Evolutionary conservation across 2,797 vertebrate genomes (phyloP).

Genomic region (Monodelphis domestica): DNA sequence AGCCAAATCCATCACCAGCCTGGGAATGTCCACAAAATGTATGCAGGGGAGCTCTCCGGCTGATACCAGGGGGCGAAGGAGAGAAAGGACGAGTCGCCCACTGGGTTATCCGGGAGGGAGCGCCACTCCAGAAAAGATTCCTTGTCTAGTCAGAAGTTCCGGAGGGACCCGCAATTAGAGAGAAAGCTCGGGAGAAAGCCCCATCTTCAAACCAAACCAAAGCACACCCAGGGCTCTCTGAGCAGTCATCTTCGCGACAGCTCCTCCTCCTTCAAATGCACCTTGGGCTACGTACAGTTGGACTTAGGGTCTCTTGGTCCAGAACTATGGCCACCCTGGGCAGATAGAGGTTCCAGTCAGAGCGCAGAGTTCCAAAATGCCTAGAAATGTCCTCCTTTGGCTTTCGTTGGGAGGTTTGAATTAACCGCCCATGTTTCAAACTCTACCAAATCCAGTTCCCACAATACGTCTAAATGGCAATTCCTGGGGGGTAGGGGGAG

Average conservation of each 20-base stretch:
- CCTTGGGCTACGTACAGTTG: constrained; percentile 62
- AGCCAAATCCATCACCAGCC: constrained; percentile 16
- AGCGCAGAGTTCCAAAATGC: background rate
- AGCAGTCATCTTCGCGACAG: constrained; percentile 56
- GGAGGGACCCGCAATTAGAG: constrained; percentile 64
- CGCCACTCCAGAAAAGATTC: constrained; percentile 37
- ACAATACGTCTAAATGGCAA: constrained; percentile 43
- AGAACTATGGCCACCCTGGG: constrained; percentile 33
- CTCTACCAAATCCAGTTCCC: background rate
- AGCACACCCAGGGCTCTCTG: constrained; percentile 51
- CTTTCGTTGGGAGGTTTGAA: background rate
- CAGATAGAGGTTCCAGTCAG: background rate
- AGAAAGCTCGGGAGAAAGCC: constrained; percentile 69
- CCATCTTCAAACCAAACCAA: constrained; percentile 64
- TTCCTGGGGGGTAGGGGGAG: too few relatives aligned
- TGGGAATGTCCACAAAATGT: constrained; percentile 56
- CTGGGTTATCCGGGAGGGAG: constrained; percentile 25
- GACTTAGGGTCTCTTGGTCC: constrained; percentile 42
- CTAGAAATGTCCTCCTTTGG: background rate
- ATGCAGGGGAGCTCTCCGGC: background rate
- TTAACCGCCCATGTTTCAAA: constrained; percentile 17
- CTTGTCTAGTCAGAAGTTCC: constrained; percentile 36
- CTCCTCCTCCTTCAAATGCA: constrained; percentile 39
- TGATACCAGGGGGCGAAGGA: background rate
- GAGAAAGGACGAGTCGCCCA: constrained; percentile 33